Base-by-base conservation (phyloP, 2,113 vertebrate species). In the Garra rufa region DNA sequence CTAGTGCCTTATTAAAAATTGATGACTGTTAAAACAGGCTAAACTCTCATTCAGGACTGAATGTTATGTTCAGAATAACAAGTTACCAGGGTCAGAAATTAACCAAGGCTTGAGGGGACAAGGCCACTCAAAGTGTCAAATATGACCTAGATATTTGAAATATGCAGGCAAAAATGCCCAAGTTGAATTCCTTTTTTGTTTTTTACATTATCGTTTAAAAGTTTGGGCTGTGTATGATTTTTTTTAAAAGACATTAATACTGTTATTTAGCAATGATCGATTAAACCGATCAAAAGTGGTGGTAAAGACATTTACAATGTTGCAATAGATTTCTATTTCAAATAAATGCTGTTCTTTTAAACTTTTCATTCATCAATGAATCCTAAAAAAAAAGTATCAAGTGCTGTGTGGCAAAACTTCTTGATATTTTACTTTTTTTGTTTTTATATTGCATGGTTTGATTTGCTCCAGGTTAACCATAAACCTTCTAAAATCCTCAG, bases 401-500 rank as follows among this genome's bases (percentile, higher is more conserved):
- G 0, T 15, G 46, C 4, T 34, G 34, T 34, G 34, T 34, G 34
- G 34, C 1, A 34, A 34, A 34, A 74, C 43, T 73, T 44, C n/a
- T 52, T 30, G 15, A 52, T 76, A 52, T 76, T 19, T 11, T 21
- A 21, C 44, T 26, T 69, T 69, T 69, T 19, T 4, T 10, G 8
- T 69, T 69, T 67, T 38, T 69, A 69, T 6, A 71, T 14, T 44
- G 41, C n/a, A 71, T 71, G 69, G 11, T 71, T 71, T 71, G 9
- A 14, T 43, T 44, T 0, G 3, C 41, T 73, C n/a, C n/a, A 61
- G 38, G 76, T 44, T 28, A 19, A 19, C 24, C 9, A 13, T 78
- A 4, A 61, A 15, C n/a, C 43, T 78, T 44, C 10, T 76, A 38
- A n/a, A 57, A 3, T 38, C 74, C 50, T 57, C 75, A 14, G 50